Conservation (phyloP, 2,797 vertebrate species). For the Fundulus diaphanus region DNA sequence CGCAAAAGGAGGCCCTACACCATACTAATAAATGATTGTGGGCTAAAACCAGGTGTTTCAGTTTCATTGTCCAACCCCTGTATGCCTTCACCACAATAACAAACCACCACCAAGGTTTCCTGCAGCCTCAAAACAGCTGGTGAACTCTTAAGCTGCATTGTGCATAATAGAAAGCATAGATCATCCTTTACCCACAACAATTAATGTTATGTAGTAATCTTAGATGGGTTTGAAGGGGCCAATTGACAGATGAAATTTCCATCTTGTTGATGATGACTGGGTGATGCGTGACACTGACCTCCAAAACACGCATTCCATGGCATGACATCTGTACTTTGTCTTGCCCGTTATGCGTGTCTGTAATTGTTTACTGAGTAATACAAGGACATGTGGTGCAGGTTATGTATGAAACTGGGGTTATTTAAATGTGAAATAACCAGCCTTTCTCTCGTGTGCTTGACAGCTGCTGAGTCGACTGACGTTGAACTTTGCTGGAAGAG, state of each 20-base stretch:
- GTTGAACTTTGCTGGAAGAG: conserved; percentile 10
- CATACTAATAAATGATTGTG: too few species aligned
- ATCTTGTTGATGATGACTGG: not conserved
- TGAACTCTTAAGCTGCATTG: not conserved
- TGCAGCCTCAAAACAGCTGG: not conserved
- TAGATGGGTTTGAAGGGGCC: not conserved
- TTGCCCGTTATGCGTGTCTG: not conserved
- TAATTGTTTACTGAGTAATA: conserved; percentile 2
- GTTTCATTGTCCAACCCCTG: too few species aligned
- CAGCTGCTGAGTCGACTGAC: conserved; percentile 19
- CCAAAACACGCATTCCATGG: conserved; percentile 9
- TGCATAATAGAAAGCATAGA: not conserved
- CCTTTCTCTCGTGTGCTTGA: conserved; percentile 28
- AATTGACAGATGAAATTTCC: not conserved
- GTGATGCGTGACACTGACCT: not conserved
- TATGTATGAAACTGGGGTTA: conserved; percentile 21
- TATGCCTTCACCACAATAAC: not conserved
- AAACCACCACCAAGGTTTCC: not conserved
- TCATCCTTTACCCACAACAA: not conserved
- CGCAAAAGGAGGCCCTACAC: too few species aligned
- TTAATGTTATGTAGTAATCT: not conserved
- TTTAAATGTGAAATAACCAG: conserved; percentile 20
- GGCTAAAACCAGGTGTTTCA: too few species aligned
- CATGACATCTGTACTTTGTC: not conserved
- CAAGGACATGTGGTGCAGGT: conserved; percentile 9